Base-by-base conservation (phyloP, 37 sponge, comb jelly and placozoan species). In the Geodia barretti region DNA sequence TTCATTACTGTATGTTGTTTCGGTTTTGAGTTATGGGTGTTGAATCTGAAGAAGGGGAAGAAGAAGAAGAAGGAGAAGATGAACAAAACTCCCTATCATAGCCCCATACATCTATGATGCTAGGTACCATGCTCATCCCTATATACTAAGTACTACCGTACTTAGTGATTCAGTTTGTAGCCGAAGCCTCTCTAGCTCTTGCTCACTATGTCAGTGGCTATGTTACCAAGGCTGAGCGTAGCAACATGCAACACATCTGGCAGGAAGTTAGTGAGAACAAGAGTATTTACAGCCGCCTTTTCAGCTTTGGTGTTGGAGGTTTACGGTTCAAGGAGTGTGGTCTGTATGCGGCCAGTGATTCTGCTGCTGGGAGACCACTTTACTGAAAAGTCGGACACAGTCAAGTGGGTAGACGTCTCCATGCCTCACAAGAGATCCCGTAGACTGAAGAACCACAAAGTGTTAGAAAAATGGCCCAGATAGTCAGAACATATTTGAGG, bases 191-290 rank as follows among this genome's bases (percentile, higher is more conserved):
- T 7, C 42, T 83, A 41, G 76, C 85, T 11, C 81, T 89, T 2
- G 71, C 77, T 32, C 70, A 76, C 32, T 84, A 89, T 67, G 81
- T 89, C 1, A 84, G 70, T 58, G 85, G 76, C 1, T 89, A 84
- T 64, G 69, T 84, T 29, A 81, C 88, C 28, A 88, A 88, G 65
- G 88, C 88, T 47, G 88, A 88, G 59, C 74, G 40, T 68, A 76
- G 88, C 62, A 34, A 68, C 82, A 74, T 89, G 78, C 77, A 82
- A 31, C 78, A 82, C 25, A 31, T 70, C 20, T 83, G 73, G 65
- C 61, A 89, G 62, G 89, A 83, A 41, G 63, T 83, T 21, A 73
- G 68, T 39, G 69, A 41, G 32, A 64, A 64, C 35, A 62, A 71
- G 24, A 77, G 28, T 54, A 54, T 76, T 14, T 82, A 77, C 64